Base-by-base conservation (phyloP, 2,888 invertebrate species). In the Lomographa bimaculata region DNA sequence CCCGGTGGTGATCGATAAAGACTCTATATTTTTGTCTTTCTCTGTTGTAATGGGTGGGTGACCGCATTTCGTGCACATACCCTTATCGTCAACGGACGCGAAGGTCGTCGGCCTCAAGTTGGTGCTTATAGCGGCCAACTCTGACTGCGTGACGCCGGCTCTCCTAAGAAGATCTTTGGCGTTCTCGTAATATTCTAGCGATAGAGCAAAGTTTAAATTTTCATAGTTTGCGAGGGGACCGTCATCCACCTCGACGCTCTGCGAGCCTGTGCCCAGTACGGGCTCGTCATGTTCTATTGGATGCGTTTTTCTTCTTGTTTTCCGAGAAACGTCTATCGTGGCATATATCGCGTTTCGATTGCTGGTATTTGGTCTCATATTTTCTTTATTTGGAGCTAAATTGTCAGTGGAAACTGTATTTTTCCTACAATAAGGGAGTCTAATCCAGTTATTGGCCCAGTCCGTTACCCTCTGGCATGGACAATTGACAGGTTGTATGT, bases 131-230 rank as follows among this genome's bases (percentile, higher is more conserved):
- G 82, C 85, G 39, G 90, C 81, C 3, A 90, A 60, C 55, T 91
- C 91, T n/a, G 77, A 71, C 46, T 86, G 86, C 3, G 90, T 89
- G 1, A 92, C 87, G 1, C 91, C 91, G 0, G 91, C 91, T 59
- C 86, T 90, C 23, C 89, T 80, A 12, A 93, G 61, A 25, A 93
- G 71, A 60, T 94, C 94, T 59, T 93, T 93, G 26, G 95, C 94
- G 68, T 96, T 96, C 72, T 95, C 95, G 65, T 95, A 95, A 50
- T 94, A 91, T 60, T 94, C 93, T 12, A 95, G 76, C 0, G 95
- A 95, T 56, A 95, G 91, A 36, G 94, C 94, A 73, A 95, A 96
- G 63, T 93, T 93, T 54, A 96, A 90, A 63, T 94, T 94, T 48
- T 92, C 94, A 60, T 94, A 94, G 71, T 93, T 92, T 1, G 90